Evolutionary conservation across 2,888 invertebrate genomes (phyloP).

Genomic region (Lithosia quadra): DNA sequence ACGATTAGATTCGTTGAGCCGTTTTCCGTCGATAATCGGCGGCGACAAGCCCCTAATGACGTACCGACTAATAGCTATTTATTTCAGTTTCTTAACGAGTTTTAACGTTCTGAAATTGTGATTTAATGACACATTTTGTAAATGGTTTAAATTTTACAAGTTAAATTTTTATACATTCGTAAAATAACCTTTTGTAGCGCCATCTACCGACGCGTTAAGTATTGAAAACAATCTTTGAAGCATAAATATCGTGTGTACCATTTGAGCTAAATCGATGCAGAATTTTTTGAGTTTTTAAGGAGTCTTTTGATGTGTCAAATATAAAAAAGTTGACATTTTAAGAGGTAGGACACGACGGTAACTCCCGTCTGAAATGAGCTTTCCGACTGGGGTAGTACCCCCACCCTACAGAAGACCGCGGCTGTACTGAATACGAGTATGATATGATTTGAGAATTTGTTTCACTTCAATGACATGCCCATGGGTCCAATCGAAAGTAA

Average conservation of each 20-base stretch:
- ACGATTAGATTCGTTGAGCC: constrained; percentile 67
- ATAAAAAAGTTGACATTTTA: too few species aligned
- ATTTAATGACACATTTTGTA: not conserved
- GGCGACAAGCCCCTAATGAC: constrained; percentile 57
- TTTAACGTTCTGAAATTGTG: not conserved
- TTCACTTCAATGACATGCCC: not conserved
- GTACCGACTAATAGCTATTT: constrained; percentile 34
- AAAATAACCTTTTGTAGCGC: not conserved
- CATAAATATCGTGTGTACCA: too few species aligned
- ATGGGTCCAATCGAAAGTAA: not conserved
- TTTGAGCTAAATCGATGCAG: too few species aligned
- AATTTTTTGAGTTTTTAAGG: too few species aligned
- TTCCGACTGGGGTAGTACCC: too few species aligned
- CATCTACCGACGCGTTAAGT: too few species aligned
- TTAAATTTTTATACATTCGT: not conserved
- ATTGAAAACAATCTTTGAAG: too few species aligned
- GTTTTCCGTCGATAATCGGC: constrained; percentile 63
- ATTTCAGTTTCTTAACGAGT: constrained; percentile 32
- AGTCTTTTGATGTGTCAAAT: too few species aligned
- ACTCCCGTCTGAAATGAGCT: too few species aligned
- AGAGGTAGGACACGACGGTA: too few species aligned
- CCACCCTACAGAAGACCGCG: too few species aligned
- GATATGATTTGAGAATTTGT: not conserved
- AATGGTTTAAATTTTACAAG: not conserved
- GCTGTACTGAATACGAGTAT: too few species aligned